Percentiles rank a stretch among this genome's conserved stretches.
Evolutionary conservation across 2,113 vertebrate genomes (phyloP).

Genomic region (Ammospiza nelsoni): DNA sequence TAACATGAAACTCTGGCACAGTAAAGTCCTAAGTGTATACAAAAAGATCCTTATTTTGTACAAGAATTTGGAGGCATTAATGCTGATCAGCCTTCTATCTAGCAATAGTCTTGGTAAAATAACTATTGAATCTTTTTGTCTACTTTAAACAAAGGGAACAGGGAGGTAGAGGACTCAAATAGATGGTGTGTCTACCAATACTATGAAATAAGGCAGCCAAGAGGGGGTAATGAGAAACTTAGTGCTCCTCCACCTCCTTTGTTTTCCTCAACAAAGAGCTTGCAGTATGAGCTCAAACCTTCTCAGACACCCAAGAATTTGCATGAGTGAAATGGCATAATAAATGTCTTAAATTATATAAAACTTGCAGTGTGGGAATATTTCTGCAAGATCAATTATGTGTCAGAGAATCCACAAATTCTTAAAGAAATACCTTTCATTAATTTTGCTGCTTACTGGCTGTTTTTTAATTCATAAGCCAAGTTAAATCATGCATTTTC

Average conservation of each 20-base stretch:
- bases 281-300: not conserved
- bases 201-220: not conserved
- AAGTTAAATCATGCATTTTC: not conserved
- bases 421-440: not conserved
- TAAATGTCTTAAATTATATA: not conserved
- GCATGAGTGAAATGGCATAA: not conserved
- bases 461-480: not conserved
- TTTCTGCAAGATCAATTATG: not conserved
- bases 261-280: not conserved
- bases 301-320: not conserved
- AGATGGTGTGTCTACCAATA: not conserved
- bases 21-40: not conserved
- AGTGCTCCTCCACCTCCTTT: not conserved
- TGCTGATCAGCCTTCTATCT: not conserved
- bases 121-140: not conserved
- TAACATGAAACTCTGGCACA: not conserved
- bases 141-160: not conserved
- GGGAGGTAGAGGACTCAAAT: not conserved
- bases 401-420: not conserved
- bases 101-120: not conserved
- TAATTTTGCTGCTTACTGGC: not conserved
- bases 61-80: not conserved
- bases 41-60: not conserved
- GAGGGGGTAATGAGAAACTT: not conserved
- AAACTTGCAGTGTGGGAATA: not conserved